Conservation (phyloP, 2,888 invertebrate genomes). For the Erannis defoliaria region DNA sequence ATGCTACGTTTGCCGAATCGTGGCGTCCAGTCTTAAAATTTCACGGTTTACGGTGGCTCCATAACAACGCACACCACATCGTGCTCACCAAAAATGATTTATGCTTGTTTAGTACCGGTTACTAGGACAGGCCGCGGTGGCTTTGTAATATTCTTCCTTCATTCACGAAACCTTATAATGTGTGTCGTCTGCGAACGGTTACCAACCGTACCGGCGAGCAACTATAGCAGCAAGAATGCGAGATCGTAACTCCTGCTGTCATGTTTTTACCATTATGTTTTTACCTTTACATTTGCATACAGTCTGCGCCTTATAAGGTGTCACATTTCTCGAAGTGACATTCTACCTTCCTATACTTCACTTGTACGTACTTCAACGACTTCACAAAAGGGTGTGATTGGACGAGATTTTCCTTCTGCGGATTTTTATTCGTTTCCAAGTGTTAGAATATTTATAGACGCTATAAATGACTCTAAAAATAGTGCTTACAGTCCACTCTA, state of each 20-base stretch:
- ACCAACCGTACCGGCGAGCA: neutral
- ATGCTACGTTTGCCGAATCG: too few species aligned
- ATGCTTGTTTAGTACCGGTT: too few species aligned
- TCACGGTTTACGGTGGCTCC: too few species aligned
- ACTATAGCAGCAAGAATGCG: neutral
- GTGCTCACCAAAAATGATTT: too few species aligned
- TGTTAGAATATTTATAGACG: neutral
- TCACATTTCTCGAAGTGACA: constrained; percentile 5
- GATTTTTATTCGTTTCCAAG: neutral
- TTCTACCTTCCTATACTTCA: neutral
- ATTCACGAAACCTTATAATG: too few species aligned
- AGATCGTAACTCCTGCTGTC: constrained; percentile 12
- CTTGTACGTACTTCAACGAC: neutral
- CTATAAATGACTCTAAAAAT: neutral
- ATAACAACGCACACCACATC: too few species aligned
- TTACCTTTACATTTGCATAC: constrained; percentile 21
- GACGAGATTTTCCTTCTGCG: neutral
- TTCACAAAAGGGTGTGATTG: constrained; percentile 3
- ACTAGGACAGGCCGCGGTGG: too few species aligned
- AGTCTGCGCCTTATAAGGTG: constrained; percentile 8
- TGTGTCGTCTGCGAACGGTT: neutral
- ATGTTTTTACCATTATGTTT: neutral
- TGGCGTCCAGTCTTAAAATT: too few species aligned
- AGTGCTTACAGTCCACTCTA: neutral
- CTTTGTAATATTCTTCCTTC: too few species aligned